Evolutionary conservation across 2,113 vertebrate genomes (phyloP), one percentile per base, ranked within the genome.

Genomic region (Podarcis cretensis): DNA sequence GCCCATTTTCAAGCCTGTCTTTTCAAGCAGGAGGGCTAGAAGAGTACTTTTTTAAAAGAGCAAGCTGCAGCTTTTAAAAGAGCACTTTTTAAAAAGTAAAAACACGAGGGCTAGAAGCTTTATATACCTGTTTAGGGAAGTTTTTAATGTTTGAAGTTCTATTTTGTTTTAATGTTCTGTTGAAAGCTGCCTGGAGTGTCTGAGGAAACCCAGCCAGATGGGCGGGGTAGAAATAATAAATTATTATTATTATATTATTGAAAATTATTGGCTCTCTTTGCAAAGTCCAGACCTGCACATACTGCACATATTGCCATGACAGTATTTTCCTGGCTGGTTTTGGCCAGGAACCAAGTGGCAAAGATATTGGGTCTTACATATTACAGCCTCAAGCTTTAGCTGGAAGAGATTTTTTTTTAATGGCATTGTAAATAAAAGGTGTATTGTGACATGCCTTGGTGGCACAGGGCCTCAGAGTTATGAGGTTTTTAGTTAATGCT

Each of bases 361-460:
- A 0, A 14, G 76, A 73, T 0, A 0, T 8, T 18, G 13, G 6
- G 1, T 3, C 0, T 8, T 0, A 0, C 0, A 63, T 35, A 2
- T 59, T 65, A 5, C 57, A 8, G 25, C 32, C 48, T 65, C 0
- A 6, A 10, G 20, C 16, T 23, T 87, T 10, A 57, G 0, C 12
- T 75, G 69, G 80, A 37, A 35, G 57, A 5, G 18, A 14, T 30
- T 76, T 54, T 3, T 6, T 3, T 6, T 30, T 79, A 66, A 54
- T 3, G 7, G 0, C 0, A 0, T 5, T 8, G 3, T 16, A 25
- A 78, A 6, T 16, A 37, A 59, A 83, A 83, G 66, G 12, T 18
- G 77, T 6, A 8, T 43, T 10, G 21, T 43, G 8, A 2, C 1
- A 37, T 1, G 0, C 12, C 71, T 71, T 25, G 10, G 35, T 57